These are phyloP conservation scores for Zaprionus ornatus DNA, from an alignment of 1,140 invertebrate genomes.

Conservation along the genomic window DNA sequence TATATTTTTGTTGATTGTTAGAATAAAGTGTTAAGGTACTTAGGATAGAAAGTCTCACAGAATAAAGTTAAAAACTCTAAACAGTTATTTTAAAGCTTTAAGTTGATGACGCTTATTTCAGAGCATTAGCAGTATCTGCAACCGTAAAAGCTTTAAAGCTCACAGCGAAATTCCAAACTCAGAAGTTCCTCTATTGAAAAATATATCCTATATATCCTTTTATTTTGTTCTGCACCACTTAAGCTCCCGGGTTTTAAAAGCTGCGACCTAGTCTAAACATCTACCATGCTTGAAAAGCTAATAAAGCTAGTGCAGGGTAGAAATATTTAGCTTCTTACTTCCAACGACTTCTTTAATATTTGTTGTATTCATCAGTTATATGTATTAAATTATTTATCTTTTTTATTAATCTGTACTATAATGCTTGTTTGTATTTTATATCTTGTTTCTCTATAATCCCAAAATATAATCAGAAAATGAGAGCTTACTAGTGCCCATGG, in stretches of 20 bases:
- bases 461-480: not conserved
- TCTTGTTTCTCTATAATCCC: not conserved
- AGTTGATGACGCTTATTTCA: not conserved
- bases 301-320: not conserved
- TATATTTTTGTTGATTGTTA: too few relatives aligned
- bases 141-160: constrained; percentile 14
- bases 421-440: too few relatives aligned
- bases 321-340: not conserved
- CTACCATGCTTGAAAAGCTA: not conserved
- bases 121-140: not conserved
- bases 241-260: not conserved
- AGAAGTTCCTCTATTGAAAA: too few relatives aligned
- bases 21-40: too few relatives aligned
- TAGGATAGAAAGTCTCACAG: too few relatives aligned
- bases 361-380: too few relatives aligned
- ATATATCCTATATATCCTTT: too few relatives aligned
- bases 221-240: not conserved
- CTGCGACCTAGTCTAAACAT: not conserved
- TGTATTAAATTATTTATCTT: too few relatives aligned
- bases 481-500: not conserved
- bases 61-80: too few relatives aligned
- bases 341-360: too few relatives aligned
- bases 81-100: not conserved
- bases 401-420: too few relatives aligned
- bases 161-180: too few relatives aligned